phyloP scores from a whole-genome alignment of 2,113 vertebrate genomes.

The Synchiropus splendidus region DNA sequence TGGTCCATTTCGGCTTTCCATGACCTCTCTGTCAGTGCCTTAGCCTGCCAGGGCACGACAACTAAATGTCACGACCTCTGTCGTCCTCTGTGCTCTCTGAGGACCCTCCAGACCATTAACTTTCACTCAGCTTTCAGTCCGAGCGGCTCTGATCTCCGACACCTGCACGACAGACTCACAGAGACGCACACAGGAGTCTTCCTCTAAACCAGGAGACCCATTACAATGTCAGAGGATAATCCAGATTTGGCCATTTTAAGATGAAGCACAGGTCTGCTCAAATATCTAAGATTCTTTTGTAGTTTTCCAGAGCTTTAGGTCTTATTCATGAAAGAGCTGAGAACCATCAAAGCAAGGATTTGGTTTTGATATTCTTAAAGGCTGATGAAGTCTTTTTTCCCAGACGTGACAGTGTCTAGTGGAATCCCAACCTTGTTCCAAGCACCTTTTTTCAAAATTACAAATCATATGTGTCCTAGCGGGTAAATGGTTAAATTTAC shows the following conservation, averaged over 20 bases:
- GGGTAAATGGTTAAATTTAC: too few species aligned
- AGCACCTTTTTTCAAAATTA: too few species aligned
- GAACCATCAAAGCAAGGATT: conserved; percentile 1
- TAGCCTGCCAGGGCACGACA: conserved; percentile 35
- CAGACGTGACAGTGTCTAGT: too few species aligned
- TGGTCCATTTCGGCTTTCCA: conserved; percentile 26
- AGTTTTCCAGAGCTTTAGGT: not conserved
- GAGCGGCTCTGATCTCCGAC: conserved; percentile 38
- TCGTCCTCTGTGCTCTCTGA: conserved; percentile 32
- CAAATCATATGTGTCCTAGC: too few species aligned
- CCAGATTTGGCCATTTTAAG: conserved; percentile 5
- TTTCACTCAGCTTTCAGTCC: conserved; percentile 55
- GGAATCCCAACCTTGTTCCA: too few species aligned
- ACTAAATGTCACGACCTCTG: conserved; percentile 60
- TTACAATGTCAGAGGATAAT: conserved; percentile 9
- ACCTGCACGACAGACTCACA: conserved; percentile 34
- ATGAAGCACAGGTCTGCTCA: conserved; percentile 2
- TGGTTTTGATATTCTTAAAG: too few species aligned
- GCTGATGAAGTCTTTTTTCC: too few species aligned
- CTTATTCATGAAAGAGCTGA: not conserved
- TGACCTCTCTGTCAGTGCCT: conserved; percentile 49
- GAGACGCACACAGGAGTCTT: conserved; percentile 4
- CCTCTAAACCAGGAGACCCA: conserved; percentile 4
- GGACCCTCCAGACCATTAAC: conserved; percentile 49
- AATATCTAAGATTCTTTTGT: conserved; percentile 1